Evolutionary conservation across 2,113 vertebrate species (phyloP).

Genomic region (Gasterosteus aculeatus): DNA sequence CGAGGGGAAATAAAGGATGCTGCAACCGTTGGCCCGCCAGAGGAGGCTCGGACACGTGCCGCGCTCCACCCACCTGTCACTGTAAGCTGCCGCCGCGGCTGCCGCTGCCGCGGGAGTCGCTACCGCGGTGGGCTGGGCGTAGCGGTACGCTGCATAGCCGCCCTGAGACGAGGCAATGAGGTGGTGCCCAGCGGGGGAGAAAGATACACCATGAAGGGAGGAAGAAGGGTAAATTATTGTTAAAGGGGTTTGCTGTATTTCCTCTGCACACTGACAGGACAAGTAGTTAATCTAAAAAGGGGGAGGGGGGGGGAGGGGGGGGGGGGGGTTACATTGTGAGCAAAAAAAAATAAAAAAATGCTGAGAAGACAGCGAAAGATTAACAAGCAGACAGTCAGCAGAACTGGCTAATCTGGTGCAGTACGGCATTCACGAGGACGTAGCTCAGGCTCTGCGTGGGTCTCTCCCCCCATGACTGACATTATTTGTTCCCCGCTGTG

Average conservation of each 20-base stretch:
- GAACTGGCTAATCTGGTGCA: constrained; percentile 80
- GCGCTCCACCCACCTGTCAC: constrained; percentile 88
- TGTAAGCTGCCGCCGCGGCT: constrained; percentile 90
- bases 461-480: constrained; percentile 79
- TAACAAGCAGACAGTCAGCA: constrained; percentile 81
- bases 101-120: constrained; percentile 94
- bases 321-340: constrained; percentile 67
- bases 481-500: constrained; percentile 14
- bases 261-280: constrained; percentile 29
- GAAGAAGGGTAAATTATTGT: constrained; percentile 45
- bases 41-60: background rate
- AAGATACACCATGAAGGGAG: constrained; percentile 1
- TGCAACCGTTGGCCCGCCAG: background rate
- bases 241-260: constrained; percentile 25
- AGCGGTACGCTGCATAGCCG: constrained; percentile 98
- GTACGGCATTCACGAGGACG: constrained; percentile 79
- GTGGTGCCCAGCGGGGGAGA: constrained; percentile 4
- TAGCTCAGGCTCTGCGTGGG: constrained; percentile 72
- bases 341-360: constrained; percentile 63
- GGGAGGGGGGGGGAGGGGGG: constrained; percentile 12
- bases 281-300: constrained; percentile 63
- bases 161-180: constrained; percentile 83
- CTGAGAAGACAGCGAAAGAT: constrained; percentile 73
- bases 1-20: too few relatives aligned
- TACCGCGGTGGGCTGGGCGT: constrained; percentile 96